These are phyloP conservation scores for Gortyna flavago DNA, from an alignment of 2,888 invertebrate genomes.

Conservation along the genomic window DNA sequence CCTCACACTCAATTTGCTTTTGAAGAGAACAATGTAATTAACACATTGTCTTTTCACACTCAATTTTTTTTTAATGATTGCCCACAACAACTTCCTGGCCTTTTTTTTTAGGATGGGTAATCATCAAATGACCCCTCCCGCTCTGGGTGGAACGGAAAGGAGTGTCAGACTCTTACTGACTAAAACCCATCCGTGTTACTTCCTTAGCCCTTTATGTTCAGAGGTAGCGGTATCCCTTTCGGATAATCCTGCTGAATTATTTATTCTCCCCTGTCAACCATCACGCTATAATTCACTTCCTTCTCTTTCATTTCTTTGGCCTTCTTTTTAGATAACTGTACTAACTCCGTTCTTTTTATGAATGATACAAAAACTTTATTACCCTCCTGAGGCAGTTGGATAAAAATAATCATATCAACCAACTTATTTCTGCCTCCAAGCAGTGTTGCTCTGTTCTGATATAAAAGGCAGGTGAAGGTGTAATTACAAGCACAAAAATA, in stretches of 20 bases:
- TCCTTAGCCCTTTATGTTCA: too few relatives aligned
- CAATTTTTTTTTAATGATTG: slow-evolving; percentile 4
- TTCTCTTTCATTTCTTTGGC: not conserved
- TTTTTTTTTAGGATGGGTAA: too few relatives aligned
- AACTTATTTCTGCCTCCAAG: not conserved
- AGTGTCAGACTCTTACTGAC: too few relatives aligned
- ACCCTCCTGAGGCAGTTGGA: not conserved
- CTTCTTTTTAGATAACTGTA: not conserved
- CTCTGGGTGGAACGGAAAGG: too few relatives aligned
- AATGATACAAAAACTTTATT: not conserved
- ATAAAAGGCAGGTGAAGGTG: not conserved
- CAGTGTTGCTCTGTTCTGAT: too few relatives aligned
- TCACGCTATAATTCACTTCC: not conserved
- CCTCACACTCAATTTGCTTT: not conserved
- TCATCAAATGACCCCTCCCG: too few relatives aligned
- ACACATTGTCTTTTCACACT: not conserved
- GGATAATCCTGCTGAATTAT: too few relatives aligned
- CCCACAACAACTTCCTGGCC: not conserved
- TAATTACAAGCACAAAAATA: not conserved
- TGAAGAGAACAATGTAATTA: slow-evolving; percentile 19
- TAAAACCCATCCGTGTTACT: too few relatives aligned
- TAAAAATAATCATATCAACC: not conserved
- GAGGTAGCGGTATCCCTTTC: too few relatives aligned
- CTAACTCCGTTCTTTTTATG: not conserved
- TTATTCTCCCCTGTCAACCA: not conserved